phyloP scores from a whole-genome alignment of 2,113 vertebrate genomes.

The Heteronetta atricapilla region DNA sequence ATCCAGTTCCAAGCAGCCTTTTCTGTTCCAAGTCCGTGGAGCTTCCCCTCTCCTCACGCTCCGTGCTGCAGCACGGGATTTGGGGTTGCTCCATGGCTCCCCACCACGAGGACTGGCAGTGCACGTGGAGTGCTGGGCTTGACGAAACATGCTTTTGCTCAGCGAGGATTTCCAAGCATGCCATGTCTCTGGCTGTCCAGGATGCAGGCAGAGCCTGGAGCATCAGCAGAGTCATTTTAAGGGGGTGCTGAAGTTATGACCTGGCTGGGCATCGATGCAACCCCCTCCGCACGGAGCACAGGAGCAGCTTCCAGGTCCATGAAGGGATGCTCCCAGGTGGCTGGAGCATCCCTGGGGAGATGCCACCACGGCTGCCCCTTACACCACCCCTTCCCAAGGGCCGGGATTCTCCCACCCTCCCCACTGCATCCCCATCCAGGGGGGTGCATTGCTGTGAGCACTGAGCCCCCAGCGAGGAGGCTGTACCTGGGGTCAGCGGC shows the following conservation, averaged over 20 bases:
- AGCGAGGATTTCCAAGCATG: background rate
- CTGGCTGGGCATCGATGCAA: background rate
- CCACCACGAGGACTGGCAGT: background rate
- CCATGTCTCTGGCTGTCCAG: background rate
- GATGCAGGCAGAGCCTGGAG: background rate
- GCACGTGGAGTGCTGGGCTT: background rate
- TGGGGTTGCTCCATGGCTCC: background rate
- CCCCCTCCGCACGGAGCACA: fast-evolving
- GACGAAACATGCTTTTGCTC: background rate
- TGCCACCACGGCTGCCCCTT: fast-evolving
- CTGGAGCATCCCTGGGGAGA: background rate
- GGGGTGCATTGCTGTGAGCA: fast-evolving
- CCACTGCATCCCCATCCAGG: fast-evolving
- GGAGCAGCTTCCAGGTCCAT: background rate
- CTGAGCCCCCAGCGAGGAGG: background rate
- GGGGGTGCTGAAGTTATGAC: background rate
- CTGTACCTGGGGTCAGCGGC: background rate
- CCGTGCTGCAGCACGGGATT: background rate
- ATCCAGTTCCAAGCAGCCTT: background rate
- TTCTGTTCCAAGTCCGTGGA: background rate
- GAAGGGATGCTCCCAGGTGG: background rate
- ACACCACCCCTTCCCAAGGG: background rate
- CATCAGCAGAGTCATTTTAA: fast-evolving
- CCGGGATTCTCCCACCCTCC: background rate
- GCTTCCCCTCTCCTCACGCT: background rate